Evolutionary conservation across 2,113 vertebrate genomes (phyloP), one percentile per base, ranked within the genome.

Genomic region (Lamprologus lemairii): DNA sequence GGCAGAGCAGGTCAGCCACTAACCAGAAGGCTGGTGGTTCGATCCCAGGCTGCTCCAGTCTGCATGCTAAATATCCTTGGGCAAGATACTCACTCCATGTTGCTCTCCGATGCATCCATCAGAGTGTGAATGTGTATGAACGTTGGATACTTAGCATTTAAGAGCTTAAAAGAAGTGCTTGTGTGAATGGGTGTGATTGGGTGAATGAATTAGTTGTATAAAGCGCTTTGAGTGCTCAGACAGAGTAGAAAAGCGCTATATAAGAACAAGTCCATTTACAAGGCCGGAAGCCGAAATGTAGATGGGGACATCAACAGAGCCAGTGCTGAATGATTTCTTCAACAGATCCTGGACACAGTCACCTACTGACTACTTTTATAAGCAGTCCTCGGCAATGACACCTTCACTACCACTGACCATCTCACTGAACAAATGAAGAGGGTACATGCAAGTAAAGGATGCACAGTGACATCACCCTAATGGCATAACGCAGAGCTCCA

Each of bases 361-460:
- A 31, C 7, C 16, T 78, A 78, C 2, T 78, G 71, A 31, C 42
- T 49, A 49, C 42, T 49, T 49, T 75, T 75, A 75, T 75, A 28
- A 75, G 42, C 9, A 73, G 40, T 9, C 9, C 21, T 26, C 0
- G 0, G 40, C 40, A 47, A 75, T 75, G 68, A 5, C 14, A 75
- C 21, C 1, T 47, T 75, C 68, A 28, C 40, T 47, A 35, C 40
- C 9, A 10, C 21, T 47, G 13, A 45, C 21, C 40, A 73, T 42
- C 23, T 73, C 68, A 45, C 40, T 75, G 6, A 75, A 26, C 68
- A 75, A 26, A 47, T 47, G 68, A 75, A 4, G 68, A 47, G 1
- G 14, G 23, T 47, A 68, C 63, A n/a, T 63, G 9, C 35, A 68
- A 68, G 7, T 40, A 68, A 68, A n/a, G 5, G 11, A 68, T 21